Percentiles rank a stretch among this genome's conserved stretches.
Conservation (phyloP, 2,113 vertebrate genomes). For the Nothocercus julius region DNA sequence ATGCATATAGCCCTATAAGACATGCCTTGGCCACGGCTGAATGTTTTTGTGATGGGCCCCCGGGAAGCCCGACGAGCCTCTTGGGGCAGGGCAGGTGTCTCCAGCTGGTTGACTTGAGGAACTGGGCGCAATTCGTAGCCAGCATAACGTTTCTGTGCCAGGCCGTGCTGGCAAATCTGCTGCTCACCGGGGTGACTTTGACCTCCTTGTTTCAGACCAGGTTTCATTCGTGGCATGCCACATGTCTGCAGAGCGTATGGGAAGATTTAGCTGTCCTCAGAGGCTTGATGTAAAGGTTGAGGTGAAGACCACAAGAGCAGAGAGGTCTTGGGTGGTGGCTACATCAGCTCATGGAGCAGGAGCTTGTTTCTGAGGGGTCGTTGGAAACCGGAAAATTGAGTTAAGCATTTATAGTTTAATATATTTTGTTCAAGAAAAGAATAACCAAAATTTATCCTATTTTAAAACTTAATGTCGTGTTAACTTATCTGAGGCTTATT, state of each 20-base stretch:
- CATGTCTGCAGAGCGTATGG: background rate
- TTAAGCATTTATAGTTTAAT: background rate
- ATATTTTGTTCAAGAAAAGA: background rate
- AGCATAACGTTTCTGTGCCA: background rate
- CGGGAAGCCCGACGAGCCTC: background rate
- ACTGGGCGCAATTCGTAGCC: background rate
- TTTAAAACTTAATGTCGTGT: background rate
- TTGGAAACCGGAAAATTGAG: background rate
- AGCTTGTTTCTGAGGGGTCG: background rate
- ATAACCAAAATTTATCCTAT: background rate
- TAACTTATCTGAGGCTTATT: background rate
- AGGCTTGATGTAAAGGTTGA: background rate
- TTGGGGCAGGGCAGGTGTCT: background rate
- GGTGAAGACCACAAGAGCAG: background rate
- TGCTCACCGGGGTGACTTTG: background rate
- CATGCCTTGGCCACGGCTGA: background rate
- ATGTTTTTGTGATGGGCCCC: background rate
- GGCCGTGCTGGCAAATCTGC: background rate
- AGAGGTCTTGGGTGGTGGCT: background rate
- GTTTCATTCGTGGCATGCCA: background rate
- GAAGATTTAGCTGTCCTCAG: background rate
- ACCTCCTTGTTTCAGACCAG: background rate
- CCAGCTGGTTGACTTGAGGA: background rate
- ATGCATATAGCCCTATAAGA: accelerated
- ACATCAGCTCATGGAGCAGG: background rate